A percentile compares a stretch with the other conserved stretches of the same genome.
Conservation (phyloP, 1,140 invertebrate genomes). For the Cheumatopsyche charites region DNA sequence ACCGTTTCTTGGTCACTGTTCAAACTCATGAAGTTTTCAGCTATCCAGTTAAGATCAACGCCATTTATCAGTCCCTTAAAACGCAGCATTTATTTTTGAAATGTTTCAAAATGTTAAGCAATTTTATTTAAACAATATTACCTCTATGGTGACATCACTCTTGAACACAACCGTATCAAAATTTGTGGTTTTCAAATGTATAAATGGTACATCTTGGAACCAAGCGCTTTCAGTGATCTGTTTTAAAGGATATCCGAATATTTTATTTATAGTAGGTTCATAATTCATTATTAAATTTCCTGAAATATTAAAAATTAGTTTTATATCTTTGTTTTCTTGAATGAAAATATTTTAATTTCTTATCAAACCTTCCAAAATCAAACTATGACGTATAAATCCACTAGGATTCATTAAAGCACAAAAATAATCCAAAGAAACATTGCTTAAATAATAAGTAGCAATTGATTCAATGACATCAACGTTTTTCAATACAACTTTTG, state of each 20-base stretch:
- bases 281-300: slow-evolving; percentile 32
- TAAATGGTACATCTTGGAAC: slow-evolving; percentile 32
- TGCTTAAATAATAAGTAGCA: slow-evolving; percentile 41
- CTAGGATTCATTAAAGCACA: slow-evolving; percentile 12
- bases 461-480: slow-evolving; percentile 48
- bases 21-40: slow-evolving; percentile 36
- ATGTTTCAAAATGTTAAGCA: not conserved
- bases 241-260: slow-evolving; percentile 49
- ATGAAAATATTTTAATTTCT: too few relatives aligned
- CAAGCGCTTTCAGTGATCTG: slow-evolving; percentile 49
- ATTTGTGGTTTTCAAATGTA: slow-evolving; percentile 27
- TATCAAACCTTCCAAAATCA: slow-evolving; percentile 37
- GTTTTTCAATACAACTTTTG: slow-evolving; percentile 43
- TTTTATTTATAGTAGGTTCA: slow-evolving; percentile 39
- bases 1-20: slow-evolving; percentile 34
- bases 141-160: slow-evolving; percentile 22
- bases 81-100: not conserved
- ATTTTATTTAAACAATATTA: slow-evolving; percentile 23
- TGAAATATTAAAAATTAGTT: slow-evolving; percentile 21
- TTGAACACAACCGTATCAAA: slow-evolving; percentile 35
- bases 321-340: too few relatives aligned
- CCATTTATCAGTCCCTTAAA: slow-evolving; percentile 36
- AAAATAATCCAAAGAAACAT: slow-evolving; percentile 29
- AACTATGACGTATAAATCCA: not conserved
- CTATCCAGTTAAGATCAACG: slow-evolving; percentile 36